A percentile compares a stretch with the other conserved stretches of the same genome.
phyloP scores from a whole-genome alignment of 2,113 vertebrate species.

The Sciurus niger region DNA sequence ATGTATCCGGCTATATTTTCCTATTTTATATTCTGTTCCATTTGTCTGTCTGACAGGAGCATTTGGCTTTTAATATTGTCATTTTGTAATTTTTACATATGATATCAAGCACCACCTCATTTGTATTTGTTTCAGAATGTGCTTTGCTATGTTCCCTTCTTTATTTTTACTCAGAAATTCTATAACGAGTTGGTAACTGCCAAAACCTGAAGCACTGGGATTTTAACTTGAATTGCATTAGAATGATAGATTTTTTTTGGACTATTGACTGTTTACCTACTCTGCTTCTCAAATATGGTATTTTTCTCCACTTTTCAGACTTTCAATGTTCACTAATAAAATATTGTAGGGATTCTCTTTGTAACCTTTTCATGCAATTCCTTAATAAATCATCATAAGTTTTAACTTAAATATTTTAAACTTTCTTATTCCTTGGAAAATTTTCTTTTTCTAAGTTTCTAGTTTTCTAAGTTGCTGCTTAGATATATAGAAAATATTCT shows the following conservation, averaged over 20 bases:
- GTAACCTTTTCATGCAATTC: background rate
- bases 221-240: conserved; percentile 10
- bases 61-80: background rate
- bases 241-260: background rate
- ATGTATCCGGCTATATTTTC: background rate
- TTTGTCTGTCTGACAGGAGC: background rate
- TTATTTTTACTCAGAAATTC: background rate
- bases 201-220: background rate
- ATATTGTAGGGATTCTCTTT: background rate
- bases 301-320: background rate
- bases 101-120: background rate
- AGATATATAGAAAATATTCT: background rate
- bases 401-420: background rate
- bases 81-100: background rate
- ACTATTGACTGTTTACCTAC: background rate
- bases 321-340: background rate
- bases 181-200: background rate
- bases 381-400: background rate
- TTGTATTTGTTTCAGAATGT: conserved; percentile 28
- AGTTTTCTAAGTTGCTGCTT: background rate
- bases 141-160: background rate
- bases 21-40: background rate
- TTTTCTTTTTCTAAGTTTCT: background rate
- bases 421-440: background rate
- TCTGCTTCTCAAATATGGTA: background rate